A percentile compares a stretch with the other conserved stretches of the same genome.
Conservation (phyloP, 2,113 vertebrate species). For the Melierax canorus region DNA sequence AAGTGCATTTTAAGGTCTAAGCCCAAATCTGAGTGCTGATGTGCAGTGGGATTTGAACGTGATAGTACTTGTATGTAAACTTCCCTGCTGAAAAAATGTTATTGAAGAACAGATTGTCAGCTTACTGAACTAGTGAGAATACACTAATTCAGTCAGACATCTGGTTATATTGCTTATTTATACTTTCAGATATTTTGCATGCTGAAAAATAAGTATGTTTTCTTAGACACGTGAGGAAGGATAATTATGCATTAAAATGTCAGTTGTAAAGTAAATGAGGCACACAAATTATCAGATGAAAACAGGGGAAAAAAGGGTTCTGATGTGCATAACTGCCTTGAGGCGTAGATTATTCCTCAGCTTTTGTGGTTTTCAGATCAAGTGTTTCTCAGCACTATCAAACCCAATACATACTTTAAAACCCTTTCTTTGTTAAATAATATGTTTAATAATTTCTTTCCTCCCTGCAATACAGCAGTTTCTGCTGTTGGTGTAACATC, state of each 20-base stretch:
- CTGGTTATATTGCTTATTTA: background rate
- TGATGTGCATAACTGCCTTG: background rate
- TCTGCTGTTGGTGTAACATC: background rate
- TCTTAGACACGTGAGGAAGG: background rate
- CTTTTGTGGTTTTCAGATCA: background rate
- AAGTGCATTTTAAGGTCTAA: background rate
- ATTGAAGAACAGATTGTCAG: background rate
- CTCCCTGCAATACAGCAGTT: background rate
- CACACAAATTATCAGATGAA: background rate
- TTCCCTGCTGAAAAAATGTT: background rate
- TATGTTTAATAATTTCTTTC: background rate
- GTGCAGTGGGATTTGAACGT: background rate
- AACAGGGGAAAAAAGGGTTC: background rate
- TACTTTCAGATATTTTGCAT: background rate
- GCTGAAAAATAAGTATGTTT: background rate
- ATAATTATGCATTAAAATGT: background rate
- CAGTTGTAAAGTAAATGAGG: background rate
- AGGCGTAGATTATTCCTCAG: background rate
- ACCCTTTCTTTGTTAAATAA: background rate
- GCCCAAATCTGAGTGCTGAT: background rate
- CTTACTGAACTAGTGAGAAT: background rate
- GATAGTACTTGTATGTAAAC: background rate
- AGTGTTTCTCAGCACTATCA: background rate
- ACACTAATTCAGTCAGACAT: background rate
- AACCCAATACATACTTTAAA: background rate